These are phyloP conservation scores for Drosophila ogumai DNA, from an alignment of 1,140 invertebrate species.

Conservation along the genomic window DNA sequence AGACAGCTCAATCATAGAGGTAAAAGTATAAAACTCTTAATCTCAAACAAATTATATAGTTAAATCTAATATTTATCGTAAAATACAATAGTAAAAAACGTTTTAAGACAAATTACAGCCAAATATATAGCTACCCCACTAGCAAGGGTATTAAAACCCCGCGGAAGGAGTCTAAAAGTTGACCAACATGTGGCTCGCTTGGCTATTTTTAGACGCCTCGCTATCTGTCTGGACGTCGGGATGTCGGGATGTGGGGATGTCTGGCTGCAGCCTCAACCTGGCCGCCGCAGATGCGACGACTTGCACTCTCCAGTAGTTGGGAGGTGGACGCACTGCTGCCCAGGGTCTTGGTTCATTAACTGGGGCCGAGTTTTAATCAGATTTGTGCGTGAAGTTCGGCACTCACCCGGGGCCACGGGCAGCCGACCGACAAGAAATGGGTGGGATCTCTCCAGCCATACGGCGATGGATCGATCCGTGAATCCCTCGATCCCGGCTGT, in stretches of 20 bases:
- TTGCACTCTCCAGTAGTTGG: conserved; percentile 12
- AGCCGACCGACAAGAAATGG: conserved; percentile 58
- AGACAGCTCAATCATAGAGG: neutral
- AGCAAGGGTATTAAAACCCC: conserved; percentile 1
- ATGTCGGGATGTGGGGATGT: neutral
- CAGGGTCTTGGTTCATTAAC: conserved; percentile 66
- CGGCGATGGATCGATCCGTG: neutral
- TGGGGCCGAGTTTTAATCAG: conserved; percentile 66
- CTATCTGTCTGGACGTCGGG: conserved; percentile 45
- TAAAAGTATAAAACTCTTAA: neutral
- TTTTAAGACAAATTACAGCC: neutral
- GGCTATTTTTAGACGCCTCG: conserved; percentile 68
- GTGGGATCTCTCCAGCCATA: conserved; percentile 29
- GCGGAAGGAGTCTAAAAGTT: conserved; percentile 51
- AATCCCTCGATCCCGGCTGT: neutral
- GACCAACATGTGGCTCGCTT: conserved; percentile 70
- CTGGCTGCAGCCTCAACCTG: conserved; percentile 36
- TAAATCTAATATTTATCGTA: neutral
- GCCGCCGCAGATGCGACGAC: neutral
- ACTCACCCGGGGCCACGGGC: conserved; percentile 33
- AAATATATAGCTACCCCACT: neutral
- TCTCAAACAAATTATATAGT: neutral
- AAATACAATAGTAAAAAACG: neutral
- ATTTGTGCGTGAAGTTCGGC: conserved; percentile 74
- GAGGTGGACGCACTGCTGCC: conserved; percentile 21